Conservation (phyloP, 2,113 vertebrate genomes). For the Diadophis punctatus region DNA sequence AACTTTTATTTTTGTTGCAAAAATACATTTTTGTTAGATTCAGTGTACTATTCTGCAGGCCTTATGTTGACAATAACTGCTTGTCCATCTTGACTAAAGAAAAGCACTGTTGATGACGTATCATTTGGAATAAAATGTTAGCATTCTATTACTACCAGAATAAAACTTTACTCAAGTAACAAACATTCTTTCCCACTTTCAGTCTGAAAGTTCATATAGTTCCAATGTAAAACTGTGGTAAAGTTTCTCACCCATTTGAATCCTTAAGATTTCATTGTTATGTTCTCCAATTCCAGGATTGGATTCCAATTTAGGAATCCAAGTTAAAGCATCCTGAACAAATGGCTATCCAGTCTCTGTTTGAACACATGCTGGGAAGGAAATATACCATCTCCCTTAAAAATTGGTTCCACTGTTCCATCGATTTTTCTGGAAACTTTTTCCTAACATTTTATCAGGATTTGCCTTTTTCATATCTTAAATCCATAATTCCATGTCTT, state of each 20-base stretch:
- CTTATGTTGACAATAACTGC: conserved; percentile 6
- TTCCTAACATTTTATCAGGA: not conserved
- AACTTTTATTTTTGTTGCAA: not conserved
- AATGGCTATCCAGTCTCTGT: not conserved
- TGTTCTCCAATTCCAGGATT: not conserved
- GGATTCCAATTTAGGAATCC: not conserved
- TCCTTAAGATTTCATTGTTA: not conserved
- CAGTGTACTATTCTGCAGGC: conserved; percentile 15
- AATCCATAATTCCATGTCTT: not conserved
- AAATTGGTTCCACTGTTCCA: not conserved
- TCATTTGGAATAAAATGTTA: conserved; percentile 35
- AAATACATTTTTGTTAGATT: conserved; percentile 37
- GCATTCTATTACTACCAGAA: not conserved
- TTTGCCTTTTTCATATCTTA: not conserved
- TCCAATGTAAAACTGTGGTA: not conserved
- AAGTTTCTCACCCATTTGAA: not conserved
- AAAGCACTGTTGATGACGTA: conserved; percentile 10
- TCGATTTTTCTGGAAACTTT: not conserved
- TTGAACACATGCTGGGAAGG: not conserved
- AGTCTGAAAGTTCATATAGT: not conserved
- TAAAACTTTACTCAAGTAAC: not conserved
- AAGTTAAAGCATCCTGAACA: not conserved
- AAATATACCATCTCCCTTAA: not conserved
- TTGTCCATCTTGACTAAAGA: not conserved
- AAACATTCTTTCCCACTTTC: not conserved